Conservation (phyloP, 1,140 invertebrate species). For the Archivesica marissinica region DNA sequence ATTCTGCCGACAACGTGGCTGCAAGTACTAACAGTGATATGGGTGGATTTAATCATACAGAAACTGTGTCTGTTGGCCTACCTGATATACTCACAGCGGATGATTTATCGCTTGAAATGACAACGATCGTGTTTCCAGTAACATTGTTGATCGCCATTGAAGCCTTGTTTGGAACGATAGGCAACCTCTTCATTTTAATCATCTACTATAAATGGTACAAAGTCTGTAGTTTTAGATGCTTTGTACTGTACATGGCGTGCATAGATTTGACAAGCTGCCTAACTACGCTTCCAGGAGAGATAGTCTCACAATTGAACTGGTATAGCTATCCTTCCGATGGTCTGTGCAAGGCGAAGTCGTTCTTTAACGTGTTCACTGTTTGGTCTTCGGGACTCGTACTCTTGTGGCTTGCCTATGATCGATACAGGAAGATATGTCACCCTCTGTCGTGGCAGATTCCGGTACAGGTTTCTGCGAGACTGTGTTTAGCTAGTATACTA, state of each 20-base stretch:
- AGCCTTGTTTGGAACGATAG: conserved; percentile 60
- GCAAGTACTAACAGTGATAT: too few species aligned
- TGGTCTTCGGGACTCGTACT: conserved; percentile 65
- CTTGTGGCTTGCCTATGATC: conserved; percentile 65
- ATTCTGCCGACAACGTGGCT: too few species aligned
- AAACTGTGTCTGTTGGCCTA: neutral
- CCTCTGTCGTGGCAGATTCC: conserved; percentile 65
- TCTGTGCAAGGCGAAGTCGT: conserved; percentile 66
- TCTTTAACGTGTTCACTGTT: conserved; percentile 67
- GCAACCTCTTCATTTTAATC: conserved; percentile 66
- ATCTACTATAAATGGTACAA: conserved; percentile 63
- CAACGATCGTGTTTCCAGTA: conserved; percentile 49
- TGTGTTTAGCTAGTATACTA: neutral
- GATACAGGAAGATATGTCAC: conserved; percentile 68
- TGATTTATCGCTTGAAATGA: conserved; percentile 44
- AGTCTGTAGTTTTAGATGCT: conserved; percentile 64
- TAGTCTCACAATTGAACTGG: conserved; percentile 67
- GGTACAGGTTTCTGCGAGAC: neutral
- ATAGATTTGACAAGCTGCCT: conserved; percentile 68
- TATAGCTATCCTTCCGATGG: conserved; percentile 64
- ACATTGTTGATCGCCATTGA: conserved; percentile 58
- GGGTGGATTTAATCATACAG: neutral
- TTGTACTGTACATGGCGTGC: conserved; percentile 65
- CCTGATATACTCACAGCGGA: neutral
- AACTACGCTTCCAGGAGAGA: conserved; percentile 70